Conservation (phyloP, 2,797 vertebrate species). For the Chromobotia macracanthus region DNA sequence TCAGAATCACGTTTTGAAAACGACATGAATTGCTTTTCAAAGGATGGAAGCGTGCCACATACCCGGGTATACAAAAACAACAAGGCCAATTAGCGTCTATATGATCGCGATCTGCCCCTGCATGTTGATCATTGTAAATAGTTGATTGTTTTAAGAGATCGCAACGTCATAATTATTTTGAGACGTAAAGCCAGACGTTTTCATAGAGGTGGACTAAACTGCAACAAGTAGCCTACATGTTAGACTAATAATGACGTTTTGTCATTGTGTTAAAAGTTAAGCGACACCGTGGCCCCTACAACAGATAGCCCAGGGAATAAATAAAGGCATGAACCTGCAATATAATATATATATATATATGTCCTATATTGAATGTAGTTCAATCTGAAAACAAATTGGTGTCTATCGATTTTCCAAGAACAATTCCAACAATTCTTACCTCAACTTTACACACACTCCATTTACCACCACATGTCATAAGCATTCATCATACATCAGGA, state of each 20-base stretch:
- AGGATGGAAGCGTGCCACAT: constrained; percentile 58
- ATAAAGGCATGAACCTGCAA: too few species aligned
- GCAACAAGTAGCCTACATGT: neutral
- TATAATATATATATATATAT: too few species aligned
- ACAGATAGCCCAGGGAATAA: neutral
- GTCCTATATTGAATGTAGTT: neutral
- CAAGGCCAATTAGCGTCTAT: constrained; percentile 52
- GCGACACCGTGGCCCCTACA: neutral
- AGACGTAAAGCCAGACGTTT: neutral
- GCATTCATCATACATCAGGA: too few species aligned
- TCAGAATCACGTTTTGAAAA: constrained; percentile 76
- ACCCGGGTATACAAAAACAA: constrained; percentile 40
- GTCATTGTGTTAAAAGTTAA: neutral
- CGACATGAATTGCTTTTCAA: constrained; percentile 73
- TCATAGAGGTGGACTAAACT: neutral
- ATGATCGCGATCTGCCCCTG: constrained; percentile 43
- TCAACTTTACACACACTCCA: too few species aligned
- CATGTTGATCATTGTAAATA: constrained; percentile 42
- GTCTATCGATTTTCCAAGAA: neutral
- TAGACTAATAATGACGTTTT: neutral
- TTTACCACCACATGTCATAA: too few species aligned
- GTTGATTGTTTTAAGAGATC: neutral
- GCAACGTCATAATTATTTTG: neutral
- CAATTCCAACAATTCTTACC: neutral
- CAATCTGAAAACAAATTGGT: neutral